phyloP scores from a whole-genome alignment of 2,797 vertebrate species.

The Amazona ochrocephala region DNA sequence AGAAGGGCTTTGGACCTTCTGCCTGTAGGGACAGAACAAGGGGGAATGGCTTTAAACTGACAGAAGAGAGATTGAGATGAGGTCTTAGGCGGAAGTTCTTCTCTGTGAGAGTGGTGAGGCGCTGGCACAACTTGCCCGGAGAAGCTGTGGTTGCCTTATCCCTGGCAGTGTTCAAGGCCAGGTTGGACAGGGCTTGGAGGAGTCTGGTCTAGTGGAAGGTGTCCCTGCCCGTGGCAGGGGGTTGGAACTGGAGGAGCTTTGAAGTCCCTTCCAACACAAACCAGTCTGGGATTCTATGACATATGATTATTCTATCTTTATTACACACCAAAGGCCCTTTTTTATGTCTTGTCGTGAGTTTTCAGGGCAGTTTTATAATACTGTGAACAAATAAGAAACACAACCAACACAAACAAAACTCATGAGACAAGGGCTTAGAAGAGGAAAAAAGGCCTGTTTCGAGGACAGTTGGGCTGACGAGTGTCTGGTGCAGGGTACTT shows the following conservation, averaged over 20 bases:
- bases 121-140: neutral
- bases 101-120: neutral
- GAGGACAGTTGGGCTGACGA: neutral
- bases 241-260: neutral
- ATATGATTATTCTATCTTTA: neutral
- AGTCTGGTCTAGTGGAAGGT: neutral
- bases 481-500: neutral
- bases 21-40: neutral
- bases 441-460: neutral
- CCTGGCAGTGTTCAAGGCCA: too few relatives aligned
- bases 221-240: neutral
- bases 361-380: neutral
- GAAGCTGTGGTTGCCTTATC: neutral
- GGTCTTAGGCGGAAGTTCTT: neutral
- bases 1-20: neutral
- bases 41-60: neutral
- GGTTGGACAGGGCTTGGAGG: too few relatives aligned
- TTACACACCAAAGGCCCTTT: neutral
- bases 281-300: neutral
- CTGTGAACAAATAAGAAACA: neutral
- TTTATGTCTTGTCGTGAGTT: neutral
- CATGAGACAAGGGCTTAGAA: neutral
- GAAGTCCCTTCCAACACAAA: neutral
- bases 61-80: neutral
- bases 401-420: neutral